These are phyloP conservation scores for Myxocyprinus asiaticus DNA, from an alignment of 2,113 vertebrate species.

Conservation along the genomic window DNA sequence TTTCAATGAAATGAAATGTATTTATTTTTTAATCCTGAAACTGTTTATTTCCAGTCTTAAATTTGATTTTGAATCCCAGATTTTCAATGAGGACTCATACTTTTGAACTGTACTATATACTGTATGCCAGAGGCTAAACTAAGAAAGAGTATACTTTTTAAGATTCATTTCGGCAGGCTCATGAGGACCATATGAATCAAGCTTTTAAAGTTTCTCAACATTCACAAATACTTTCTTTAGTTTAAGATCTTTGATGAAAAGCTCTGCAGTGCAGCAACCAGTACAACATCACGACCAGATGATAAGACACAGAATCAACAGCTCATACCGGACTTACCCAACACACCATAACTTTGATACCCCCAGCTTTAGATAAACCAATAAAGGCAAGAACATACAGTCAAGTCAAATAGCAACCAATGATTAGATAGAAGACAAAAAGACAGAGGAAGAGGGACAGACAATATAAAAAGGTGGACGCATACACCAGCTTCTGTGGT, in stretches of 20 bases:
- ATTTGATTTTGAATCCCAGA: too few relatives aligned
- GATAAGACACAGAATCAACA: conserved; percentile 32
- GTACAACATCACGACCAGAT: conserved; percentile 28
- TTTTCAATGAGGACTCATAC: too few relatives aligned
- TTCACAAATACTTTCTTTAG: conserved; percentile 1
- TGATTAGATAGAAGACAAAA: conserved; percentile 35
- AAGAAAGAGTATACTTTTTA: too few relatives aligned
- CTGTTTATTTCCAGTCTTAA: too few relatives aligned
- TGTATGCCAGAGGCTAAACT: too few relatives aligned
- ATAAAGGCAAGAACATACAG: conserved; percentile 6
- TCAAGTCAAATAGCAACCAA: neutral
- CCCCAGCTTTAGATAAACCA: conserved; percentile 27
- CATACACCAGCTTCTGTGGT: neutral
- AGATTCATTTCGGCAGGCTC: too few relatives aligned
- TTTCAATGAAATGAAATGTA: too few relatives aligned
- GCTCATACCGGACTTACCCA: neutral
- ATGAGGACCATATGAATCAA: too few relatives aligned
- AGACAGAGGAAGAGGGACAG: neutral
- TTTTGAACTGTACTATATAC: too few relatives aligned
- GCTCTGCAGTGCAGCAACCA: neutral
- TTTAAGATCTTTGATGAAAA: neutral
- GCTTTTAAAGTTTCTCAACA: neutral
- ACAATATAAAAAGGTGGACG: neutral
- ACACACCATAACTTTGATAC: neutral
- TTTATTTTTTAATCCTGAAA: too few relatives aligned